Conservation (phyloP, 2,888 invertebrate genomes). For the Lysandra coridon region DNA sequence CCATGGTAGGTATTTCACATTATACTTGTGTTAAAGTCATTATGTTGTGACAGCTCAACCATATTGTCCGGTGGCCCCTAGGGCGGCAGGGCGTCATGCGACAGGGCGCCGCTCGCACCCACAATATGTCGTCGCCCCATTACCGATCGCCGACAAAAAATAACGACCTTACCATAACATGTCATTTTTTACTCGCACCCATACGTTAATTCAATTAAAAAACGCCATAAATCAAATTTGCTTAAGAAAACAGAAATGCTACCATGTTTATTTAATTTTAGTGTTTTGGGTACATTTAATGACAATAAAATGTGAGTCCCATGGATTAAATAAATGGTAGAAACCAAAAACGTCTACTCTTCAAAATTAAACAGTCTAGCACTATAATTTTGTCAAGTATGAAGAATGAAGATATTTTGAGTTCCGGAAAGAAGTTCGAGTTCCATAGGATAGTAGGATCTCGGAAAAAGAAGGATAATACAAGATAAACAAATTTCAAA, state of each 20-base stretch:
- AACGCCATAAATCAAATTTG: conserved; percentile 5
- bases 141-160: conserved; percentile 71
- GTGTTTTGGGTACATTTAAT: neutral
- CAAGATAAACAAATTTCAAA: too few species aligned
- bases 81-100: conserved; percentile 26
- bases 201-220: conserved; percentile 39
- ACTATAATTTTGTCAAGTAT: too few species aligned
- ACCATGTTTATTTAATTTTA: neutral
- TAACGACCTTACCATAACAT: conserved; percentile 73
- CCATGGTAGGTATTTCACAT: neutral
- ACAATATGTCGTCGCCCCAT: conserved; percentile 70
- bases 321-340: too few species aligned
- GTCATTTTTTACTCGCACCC: conserved; percentile 41
- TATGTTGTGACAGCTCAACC: conserved; percentile 37
- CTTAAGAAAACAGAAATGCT: neutral
- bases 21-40: neutral
- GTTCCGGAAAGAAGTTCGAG: too few species aligned
- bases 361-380: too few species aligned
- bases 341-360: too few species aligned
- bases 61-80: conserved; percentile 38
- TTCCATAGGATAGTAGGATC: too few species aligned
- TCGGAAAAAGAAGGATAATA: too few species aligned
- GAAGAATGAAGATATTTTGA: too few species aligned
- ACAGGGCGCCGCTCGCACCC: conserved; percentile 46
- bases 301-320: too few species aligned